phyloP scores from a whole-genome alignment of 2,113 vertebrate genomes.

The Oryzias javanicus region DNA sequence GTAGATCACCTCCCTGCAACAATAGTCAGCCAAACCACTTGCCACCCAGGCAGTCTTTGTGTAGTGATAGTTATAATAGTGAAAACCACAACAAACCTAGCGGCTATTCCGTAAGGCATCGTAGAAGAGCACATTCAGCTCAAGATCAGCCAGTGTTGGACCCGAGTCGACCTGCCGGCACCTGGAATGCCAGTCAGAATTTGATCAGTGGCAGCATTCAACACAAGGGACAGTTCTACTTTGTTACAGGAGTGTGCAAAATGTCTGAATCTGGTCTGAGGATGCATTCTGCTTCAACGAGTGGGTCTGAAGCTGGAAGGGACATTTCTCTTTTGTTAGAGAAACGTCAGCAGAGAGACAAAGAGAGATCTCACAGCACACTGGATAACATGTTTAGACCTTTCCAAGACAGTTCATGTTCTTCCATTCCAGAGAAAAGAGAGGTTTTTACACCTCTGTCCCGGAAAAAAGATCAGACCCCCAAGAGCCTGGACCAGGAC shows the following conservation, averaged over 20 bases:
- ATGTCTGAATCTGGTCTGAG: conserved; percentile 32
- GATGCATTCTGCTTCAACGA: conserved; percentile 37
- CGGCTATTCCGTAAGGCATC: conserved; percentile 48
- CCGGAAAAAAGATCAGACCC: conserved; percentile 24
- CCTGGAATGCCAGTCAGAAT: conserved; percentile 40
- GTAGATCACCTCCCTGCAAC: conserved; percentile 53
- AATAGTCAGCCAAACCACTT: conserved; percentile 68
- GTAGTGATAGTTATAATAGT: conserved; percentile 20
- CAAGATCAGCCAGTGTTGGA: conserved; percentile 48
- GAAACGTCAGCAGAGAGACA: conserved; percentile 40
- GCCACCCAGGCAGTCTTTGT: conserved; percentile 37
- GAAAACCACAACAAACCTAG: conserved; percentile 28
- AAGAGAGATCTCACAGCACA: conserved; percentile 63
- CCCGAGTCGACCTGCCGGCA: conserved; percentile 34
- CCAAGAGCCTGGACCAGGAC: conserved; percentile 46
- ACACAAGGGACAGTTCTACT: conserved; percentile 81
- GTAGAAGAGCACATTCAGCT: conserved; percentile 60
- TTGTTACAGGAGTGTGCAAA: conserved; percentile 75
- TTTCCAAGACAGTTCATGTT: conserved; percentile 42
- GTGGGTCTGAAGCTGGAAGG: conserved; percentile 41
- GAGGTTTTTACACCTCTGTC: conserved; percentile 25
- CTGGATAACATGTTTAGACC: conserved; percentile 65
- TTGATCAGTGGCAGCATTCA: conserved; percentile 71
- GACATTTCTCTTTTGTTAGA: conserved; percentile 43
- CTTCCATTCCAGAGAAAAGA: conserved; percentile 40